Evolutionary conservation across 2,797 vertebrate species (phyloP).

Genomic region (Picus viridis): DNA sequence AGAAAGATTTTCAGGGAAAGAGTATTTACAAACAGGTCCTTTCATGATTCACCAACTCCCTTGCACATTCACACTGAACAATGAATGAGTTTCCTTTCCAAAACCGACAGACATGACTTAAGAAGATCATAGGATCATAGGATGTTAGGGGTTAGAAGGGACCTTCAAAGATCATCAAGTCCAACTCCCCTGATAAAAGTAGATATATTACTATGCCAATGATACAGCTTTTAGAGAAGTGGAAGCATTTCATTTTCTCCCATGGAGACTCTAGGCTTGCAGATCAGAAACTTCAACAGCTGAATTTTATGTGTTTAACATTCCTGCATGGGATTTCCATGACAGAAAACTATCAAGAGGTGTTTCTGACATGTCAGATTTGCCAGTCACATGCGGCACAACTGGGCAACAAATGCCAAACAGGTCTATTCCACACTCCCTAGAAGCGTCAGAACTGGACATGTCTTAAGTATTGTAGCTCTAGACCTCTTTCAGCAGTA

Average conservation of each 20-base stretch:
- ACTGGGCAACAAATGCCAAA: neutral
- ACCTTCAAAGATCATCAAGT: no score
- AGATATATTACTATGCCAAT: no score
- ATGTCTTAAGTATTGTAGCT: neutral
- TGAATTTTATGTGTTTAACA: neutral
- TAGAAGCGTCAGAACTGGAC: neutral
- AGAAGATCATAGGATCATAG: neutral
- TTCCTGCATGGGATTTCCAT: neutral
- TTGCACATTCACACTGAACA: neutral
- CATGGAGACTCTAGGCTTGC: neutral
- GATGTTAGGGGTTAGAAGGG: no score
- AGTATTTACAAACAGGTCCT: neutral
- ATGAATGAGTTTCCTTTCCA: neutral
- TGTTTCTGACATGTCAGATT: neutral
- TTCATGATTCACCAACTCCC: neutral
- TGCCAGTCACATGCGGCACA: neutral
- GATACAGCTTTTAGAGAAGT: no score
- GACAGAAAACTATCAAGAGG: neutral
- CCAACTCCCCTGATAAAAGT: no score
- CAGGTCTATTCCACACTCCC: neutral
- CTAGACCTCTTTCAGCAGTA: neutral
- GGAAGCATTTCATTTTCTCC: neutral
- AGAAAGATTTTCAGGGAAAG: neutral
- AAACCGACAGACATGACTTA: neutral
- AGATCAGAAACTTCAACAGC: neutral